A percentile compares a stretch with the other conserved stretches of the same genome.
phyloP scores from a whole-genome alignment of 2,888 invertebrate genomes.

The Limnephilus auricula region DNA sequence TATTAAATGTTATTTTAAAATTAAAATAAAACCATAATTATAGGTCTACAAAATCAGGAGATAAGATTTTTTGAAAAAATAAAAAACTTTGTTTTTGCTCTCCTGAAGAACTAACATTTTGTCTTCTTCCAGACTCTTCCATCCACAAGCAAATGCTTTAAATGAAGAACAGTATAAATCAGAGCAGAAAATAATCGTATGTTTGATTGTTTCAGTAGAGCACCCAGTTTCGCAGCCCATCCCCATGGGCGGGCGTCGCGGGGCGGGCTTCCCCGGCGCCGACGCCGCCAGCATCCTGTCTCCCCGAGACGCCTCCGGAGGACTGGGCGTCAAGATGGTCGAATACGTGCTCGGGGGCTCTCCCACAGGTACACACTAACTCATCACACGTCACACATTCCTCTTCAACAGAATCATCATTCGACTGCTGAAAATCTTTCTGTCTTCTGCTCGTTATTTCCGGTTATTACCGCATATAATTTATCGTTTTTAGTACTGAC shows the following conservation, averaged over 20 bases:
- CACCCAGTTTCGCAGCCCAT: slow-evolving; percentile 77
- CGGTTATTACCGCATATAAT: too few relatives aligned
- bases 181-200: not conserved
- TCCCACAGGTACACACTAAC: slow-evolving; percentile 83
- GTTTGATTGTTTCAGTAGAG: slow-evolving; percentile 56
- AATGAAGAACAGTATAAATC: too few relatives aligned
- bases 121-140: too few relatives aligned
- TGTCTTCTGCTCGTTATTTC: not conserved
- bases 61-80: too few relatives aligned
- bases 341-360: slow-evolving; percentile 97
- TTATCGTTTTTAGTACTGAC: not conserved
- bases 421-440: too few relatives aligned
- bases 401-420: not conserved
- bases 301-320: slow-evolving; percentile 92
- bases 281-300: slow-evolving; percentile 83
- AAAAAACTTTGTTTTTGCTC: too few relatives aligned
- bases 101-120: too few relatives aligned
- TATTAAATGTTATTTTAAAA: too few relatives aligned
- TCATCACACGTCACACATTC: not conserved
- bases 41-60: too few relatives aligned
- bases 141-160: too few relatives aligned
- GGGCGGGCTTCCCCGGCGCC: slow-evolving; percentile 81
- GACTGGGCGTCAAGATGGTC: slow-evolving; percentile 98
- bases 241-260: slow-evolving; percentile 86
- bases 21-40: too few relatives aligned